Conservation (phyloP, 1,140 invertebrate species). For the Caenorhabditis tropicalis region DNA sequence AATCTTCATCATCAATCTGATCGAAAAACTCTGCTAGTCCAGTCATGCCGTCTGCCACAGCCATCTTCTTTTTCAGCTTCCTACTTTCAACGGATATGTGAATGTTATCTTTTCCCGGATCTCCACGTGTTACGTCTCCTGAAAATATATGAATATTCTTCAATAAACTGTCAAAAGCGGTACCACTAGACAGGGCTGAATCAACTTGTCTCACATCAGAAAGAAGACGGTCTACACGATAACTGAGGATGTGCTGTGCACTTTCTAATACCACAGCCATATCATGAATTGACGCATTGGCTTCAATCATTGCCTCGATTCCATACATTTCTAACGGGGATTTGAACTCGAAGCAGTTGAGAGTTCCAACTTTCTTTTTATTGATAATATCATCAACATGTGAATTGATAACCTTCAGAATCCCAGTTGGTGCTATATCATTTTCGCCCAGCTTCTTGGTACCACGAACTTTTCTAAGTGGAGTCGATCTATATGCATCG, state of each 20-base stretch:
- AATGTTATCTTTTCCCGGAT: background rate
- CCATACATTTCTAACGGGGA: background rate
- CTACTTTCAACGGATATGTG: background rate
- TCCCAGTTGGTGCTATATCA: background rate
- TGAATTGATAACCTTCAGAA: background rate
- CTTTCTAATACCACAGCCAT: background rate
- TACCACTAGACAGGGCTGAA: background rate
- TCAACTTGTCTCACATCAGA: background rate
- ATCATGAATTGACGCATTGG: constrained; percentile 1
- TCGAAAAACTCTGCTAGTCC: background rate
- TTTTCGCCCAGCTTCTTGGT: background rate
- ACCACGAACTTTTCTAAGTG: background rate
- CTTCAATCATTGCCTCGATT: constrained; percentile 3
- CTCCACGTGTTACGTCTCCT: background rate
- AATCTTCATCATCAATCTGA: background rate
- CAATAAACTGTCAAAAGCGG: background rate
- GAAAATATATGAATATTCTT: background rate
- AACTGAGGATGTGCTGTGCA: background rate
- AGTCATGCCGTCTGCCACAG: background rate
- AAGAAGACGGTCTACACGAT: constrained; percentile 1
- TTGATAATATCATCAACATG: background rate
- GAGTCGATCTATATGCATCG: background rate
- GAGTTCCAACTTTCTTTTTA: background rate
- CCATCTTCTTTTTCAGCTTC: constrained; percentile 6
- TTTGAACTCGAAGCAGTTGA: background rate